Conservation (phyloP, 2,888 invertebrate genomes). For the Calameuta pallipes region DNA sequence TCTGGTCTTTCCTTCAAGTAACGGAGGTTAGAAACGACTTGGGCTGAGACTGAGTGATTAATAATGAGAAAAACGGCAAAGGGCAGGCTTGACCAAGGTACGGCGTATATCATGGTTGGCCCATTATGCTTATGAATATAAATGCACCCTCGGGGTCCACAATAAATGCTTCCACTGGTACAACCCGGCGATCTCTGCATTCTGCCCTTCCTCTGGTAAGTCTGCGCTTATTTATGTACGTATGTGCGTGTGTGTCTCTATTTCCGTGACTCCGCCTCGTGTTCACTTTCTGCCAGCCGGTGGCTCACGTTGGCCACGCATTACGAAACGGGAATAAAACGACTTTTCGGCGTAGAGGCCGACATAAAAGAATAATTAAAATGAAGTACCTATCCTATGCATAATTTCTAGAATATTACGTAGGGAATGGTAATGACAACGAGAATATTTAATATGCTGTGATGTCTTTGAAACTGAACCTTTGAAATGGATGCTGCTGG, state of each 20-base stretch:
- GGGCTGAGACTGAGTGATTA: conserved; percentile 37
- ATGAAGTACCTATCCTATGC: conserved; percentile 35
- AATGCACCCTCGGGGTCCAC: conserved; percentile 53
- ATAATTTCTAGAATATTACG: conserved; percentile 43
- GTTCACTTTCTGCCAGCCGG: neutral
- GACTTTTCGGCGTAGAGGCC: conserved; percentile 11
- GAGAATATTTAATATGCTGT: conserved; percentile 33
- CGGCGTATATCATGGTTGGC: conserved; percentile 13
- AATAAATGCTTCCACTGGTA: conserved; percentile 47
- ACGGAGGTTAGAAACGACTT: neutral
- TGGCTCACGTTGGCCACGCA: neutral
- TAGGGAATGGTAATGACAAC: conserved; percentile 35
- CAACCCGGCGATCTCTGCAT: neutral
- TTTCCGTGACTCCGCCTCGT: neutral
- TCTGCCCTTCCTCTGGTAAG: neutral
- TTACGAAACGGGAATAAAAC: conserved; percentile 3
- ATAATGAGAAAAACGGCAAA: conserved; percentile 54
- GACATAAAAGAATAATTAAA: conserved; percentile 49
- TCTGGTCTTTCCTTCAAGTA: neutral
- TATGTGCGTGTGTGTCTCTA: neutral
- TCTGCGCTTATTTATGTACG: neutral
- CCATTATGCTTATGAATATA: conserved; percentile 64
- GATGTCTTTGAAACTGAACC: neutral
- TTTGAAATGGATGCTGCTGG: neutral
- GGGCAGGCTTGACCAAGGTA: conserved; percentile 36